Evolutionary conservation across 2,888 invertebrate species (phyloP).

Genomic region (Caenorhabditis zanzibari): DNA sequence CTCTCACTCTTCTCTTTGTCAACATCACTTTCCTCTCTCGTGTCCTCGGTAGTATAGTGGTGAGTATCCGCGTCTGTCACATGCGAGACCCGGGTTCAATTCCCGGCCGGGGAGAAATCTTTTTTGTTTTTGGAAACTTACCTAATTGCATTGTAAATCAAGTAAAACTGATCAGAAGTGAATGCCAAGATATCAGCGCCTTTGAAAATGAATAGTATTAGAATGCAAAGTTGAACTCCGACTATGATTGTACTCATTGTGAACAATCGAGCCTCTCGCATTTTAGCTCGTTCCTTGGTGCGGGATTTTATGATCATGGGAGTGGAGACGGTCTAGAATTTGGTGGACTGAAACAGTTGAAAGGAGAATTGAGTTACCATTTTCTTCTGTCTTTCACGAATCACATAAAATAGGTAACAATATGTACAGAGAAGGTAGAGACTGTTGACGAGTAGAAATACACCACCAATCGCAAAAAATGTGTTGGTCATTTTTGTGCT

Average conservation of each 20-base stretch:
- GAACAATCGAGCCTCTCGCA: constrained; percentile 48
- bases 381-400: constrained; percentile 26
- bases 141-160: constrained; percentile 56
- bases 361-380: not conserved
- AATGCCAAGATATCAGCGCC: constrained; percentile 37
- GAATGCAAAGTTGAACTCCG: constrained; percentile 47
- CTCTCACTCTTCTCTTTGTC: not conserved
- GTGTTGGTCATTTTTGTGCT: constrained; percentile 45
- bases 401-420: constrained; percentile 52
- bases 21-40: not conserved
- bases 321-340: constrained; percentile 1
- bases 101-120: constrained; percentile 73
- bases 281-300: constrained; percentile 31
- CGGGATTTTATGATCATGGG: constrained; percentile 16
- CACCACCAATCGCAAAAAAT: constrained; percentile 56
- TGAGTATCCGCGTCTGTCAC: constrained; percentile 77
- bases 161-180: constrained; percentile 52
- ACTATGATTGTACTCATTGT: constrained; percentile 63
- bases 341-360: not conserved
- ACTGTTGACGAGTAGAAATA: constrained; percentile 39
- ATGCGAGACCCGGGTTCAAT: constrained; percentile 76
- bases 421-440: constrained; percentile 37
- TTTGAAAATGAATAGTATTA: constrained; percentile 44
- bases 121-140: not conserved
- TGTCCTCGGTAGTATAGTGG: constrained; percentile 74